Evolutionary conservation across 2,113 vertebrate genomes (phyloP).

Genomic region (Entelurus aequoreus): DNA sequence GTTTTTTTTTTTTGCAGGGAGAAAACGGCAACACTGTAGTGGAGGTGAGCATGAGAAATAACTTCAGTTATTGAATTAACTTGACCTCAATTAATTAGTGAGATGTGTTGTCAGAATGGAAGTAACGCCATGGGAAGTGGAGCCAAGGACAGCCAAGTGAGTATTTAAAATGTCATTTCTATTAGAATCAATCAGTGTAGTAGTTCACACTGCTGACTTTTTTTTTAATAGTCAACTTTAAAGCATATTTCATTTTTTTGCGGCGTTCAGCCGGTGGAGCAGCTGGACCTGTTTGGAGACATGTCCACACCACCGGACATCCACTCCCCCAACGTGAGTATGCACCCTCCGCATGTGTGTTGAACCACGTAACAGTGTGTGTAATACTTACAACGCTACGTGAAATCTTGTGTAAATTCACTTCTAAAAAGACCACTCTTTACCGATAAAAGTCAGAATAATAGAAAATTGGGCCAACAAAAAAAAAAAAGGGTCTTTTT

Average conservation of each 20-base stretch:
- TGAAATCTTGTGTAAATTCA: constrained; percentile 29
- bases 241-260: constrained; percentile 25
- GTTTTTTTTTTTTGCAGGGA: constrained; percentile 51
- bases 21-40: constrained; percentile 52
- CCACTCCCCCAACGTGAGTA: constrained; percentile 83
- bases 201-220: no score
- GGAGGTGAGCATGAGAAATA: constrained; percentile 54
- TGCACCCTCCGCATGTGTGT: background rate
- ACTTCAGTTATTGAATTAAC: background rate
- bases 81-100: background rate
- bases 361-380: background rate
- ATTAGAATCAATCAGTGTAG: background rate
- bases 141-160: constrained; percentile 70
- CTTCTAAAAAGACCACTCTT: constrained; percentile 28
- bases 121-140: constrained; percentile 56
- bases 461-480: no score
- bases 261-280: constrained; percentile 79
- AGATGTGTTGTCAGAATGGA: constrained; percentile 76
- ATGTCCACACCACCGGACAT: constrained; percentile 96
- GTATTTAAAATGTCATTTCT: constrained; percentile 13
- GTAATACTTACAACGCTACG: background rate
- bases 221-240: background rate
- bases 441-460: no score
- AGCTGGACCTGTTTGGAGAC: constrained; percentile 90
- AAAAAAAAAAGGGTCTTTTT: constrained; percentile 19